These are phyloP conservation scores for Agonopterix arenella DNA, from an alignment of 2,888 invertebrate species.

Conservation along the genomic window DNA sequence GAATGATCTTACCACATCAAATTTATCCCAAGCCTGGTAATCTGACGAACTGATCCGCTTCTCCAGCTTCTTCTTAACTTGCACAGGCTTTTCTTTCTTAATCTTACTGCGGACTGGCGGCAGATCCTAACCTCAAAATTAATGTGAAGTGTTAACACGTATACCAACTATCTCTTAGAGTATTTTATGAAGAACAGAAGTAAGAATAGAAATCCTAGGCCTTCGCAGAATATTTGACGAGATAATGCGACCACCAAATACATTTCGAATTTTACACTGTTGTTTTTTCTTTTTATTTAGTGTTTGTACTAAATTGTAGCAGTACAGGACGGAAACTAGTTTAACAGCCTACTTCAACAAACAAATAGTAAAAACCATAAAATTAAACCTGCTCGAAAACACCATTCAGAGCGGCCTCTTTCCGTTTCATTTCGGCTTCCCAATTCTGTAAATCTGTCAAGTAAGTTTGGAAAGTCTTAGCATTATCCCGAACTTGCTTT, in stretches of 20 bases:
- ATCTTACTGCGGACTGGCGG: slow-evolving; percentile 74
- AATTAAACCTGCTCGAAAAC: slow-evolving; percentile 64
- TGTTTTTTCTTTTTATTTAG: no score
- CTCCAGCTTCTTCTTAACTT: slow-evolving; percentile 38
- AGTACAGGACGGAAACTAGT: no score
- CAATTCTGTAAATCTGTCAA: slow-evolving; percentile 83
- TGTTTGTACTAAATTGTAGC: no score
- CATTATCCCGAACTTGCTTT: slow-evolving; percentile 84
- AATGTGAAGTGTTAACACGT: slow-evolving; percentile 6
- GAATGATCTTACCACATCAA: slow-evolving; percentile 80
- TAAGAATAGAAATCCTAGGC: no score
- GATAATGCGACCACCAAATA: no score
- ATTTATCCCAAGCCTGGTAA: slow-evolving; percentile 86
- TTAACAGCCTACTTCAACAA: neutral
- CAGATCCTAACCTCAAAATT: slow-evolving; percentile 49
- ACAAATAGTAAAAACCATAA: slow-evolving; percentile 28
- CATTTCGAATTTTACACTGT: no score
- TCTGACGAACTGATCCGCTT: slow-evolving; percentile 78
- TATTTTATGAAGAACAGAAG: no score
- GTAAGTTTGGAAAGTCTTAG: slow-evolving; percentile 81
- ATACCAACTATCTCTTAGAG: no score
- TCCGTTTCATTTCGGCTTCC: slow-evolving; percentile 84
- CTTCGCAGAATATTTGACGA: no score
- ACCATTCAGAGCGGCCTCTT: slow-evolving; percentile 77
- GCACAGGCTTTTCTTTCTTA: slow-evolving; percentile 53